phyloP scores from a whole-genome alignment of 2,113 vertebrate species.

The Trogon melanurus region DNA sequence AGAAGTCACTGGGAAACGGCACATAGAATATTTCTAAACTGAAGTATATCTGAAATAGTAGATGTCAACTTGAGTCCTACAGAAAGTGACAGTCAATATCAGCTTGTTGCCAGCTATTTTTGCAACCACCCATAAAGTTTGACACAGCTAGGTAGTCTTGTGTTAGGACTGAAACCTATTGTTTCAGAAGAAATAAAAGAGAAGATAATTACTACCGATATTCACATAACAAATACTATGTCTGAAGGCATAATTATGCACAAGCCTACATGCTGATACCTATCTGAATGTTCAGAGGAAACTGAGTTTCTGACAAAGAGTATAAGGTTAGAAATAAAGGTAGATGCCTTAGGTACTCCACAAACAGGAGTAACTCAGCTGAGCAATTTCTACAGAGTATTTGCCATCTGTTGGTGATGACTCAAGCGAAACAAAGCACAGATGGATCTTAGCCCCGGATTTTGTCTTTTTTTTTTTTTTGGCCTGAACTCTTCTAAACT shows the following conservation, averaged over 20 bases:
- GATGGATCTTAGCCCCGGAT: not conserved
- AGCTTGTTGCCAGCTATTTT: conserved; percentile 13
- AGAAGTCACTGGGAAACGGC: conserved; percentile 2
- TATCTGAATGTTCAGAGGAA: not conserved
- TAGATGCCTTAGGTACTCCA: not conserved
- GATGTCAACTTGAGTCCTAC: not conserved
- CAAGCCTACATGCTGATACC: not conserved
- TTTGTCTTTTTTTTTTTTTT: not conserved
- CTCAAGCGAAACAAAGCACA: conserved; percentile 7
- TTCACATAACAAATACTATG: not conserved
- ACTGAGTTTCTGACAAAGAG: not conserved
- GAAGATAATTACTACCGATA: not conserved
- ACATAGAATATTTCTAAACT: conserved; percentile 3
- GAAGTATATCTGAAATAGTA: conserved; percentile 5
- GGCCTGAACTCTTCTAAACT: not conserved
- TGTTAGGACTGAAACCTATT: not conserved
- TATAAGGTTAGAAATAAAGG: not conserved
- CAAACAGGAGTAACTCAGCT: not conserved
- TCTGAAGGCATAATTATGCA: not conserved
- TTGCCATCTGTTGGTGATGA: conserved; percentile 3
- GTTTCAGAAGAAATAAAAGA: not conserved
- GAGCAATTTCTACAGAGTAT: not conserved
- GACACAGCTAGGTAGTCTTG: not conserved
- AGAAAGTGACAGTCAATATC: conserved; percentile 6
- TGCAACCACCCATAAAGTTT: not conserved